Base-by-base conservation (phyloP, 92 coral and sea anemone species). In the Epizoanthus stellaris region DNA sequence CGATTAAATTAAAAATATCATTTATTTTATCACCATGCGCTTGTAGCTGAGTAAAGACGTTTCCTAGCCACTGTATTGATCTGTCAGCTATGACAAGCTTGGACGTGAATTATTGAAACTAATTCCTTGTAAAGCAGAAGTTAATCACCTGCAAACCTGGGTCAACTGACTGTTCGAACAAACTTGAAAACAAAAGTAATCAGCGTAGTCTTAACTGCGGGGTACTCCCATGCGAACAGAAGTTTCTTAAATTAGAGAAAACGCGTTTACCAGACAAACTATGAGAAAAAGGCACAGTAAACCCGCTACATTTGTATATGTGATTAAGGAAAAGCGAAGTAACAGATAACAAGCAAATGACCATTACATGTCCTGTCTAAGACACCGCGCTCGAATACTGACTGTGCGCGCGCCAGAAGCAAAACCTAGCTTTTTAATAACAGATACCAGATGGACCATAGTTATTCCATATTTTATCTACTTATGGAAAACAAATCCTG, bases 191-290 rank as follows among this genome's bases (percentile, higher is more conserved):
- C 56, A 52, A 52, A 52, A 52, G 56, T 52, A 52, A 9, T 52
- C 56, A 52, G 15, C 56, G 52, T 52, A 11, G 56, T 52, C 15
- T 11, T 52, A 52, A 52, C 56, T 52, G 56, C 56, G 80, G 80
- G 80, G 59, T 56, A n/a, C 39, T 20, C 59, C 60, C 11, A 60
- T 67, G 3, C 34, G 36, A 64, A 39, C 90, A 87, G 87, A 86
- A 71, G 93, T 75, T 90, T 76, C 90, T 86, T 76, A 59, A 82
- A 86, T 87, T 90, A 87, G 61, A 49, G 60, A 80, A 85, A 67
- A 70, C 68, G 80, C 73, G 69, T 81, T 86, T 89, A 47, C 83
- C 85, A 80, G 87, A 86, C 89, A 52, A 79, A 63, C 40, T 30
- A n/a, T 14, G 49, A 6, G 53, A 13, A 42, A 60, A 76, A 59